Evolutionary conservation across 2,797 vertebrate genomes (phyloP), one percentile per base, ranked within the genome.

Genomic region (Rhinophrynus dorsalis): DNA sequence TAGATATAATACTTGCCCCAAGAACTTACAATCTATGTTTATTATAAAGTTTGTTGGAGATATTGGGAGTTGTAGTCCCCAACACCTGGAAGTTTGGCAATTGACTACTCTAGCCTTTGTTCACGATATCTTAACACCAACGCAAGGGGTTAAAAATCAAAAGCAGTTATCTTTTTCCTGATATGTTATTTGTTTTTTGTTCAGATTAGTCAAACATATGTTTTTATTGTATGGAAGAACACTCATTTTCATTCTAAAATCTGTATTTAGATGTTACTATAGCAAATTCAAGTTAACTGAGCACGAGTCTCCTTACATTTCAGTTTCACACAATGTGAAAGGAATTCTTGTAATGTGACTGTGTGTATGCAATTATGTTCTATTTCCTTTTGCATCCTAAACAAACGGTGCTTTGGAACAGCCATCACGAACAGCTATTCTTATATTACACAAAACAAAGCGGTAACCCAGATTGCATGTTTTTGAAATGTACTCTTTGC

Each of bases 331-430:
- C 69, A 72, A 72, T 65, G 45, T 35, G 12, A 50, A 44, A 58
- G 52, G 51, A 56, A 65, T 72, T 72, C 69, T 38, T 33, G 54
- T 65, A 58, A 65, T 60, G 55, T 54, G 54, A 40, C 62, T 66
- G 47, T 66, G 67, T 68, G 52, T 65, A 60, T 66, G 70, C 62
- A 66, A 67, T 73, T 73, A 73, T 67, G 62, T 66, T 62, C 62
- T 66, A 60, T 73, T 73, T 73, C 67, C 70, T 67, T 60, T 45
- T 44, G 62, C 62, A 67, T 73, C 62, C 70, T 73, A 73, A 73
- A 73, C 70, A 67, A 73, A 67, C 51, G 55, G 52, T 45, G 55
- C 62, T 44, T 51, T 45, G 47, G 62, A 59, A 54, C 35, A 60
- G 62, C 62, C 62, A 73, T 73, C 60, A 73, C 54, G 45, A 54